These are phyloP conservation scores for Malacosoma neustria DNA, from an alignment of 2,888 invertebrate species.

Conservation along the genomic window DNA sequence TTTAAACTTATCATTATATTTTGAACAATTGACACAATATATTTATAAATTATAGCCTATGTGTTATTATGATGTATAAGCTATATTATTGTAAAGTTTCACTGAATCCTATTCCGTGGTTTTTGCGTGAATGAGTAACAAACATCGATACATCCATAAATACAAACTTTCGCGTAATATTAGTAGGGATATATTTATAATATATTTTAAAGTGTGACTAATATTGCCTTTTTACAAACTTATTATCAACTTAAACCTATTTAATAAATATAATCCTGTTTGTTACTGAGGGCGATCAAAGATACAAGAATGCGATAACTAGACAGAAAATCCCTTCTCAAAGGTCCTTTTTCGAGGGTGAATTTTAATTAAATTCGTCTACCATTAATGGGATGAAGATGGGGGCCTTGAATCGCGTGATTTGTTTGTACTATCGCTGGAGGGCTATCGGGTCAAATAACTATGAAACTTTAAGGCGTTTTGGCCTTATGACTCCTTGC, in stretches of 20 bases:
- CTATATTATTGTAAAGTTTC: too few species aligned
- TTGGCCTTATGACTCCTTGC: not conserved
- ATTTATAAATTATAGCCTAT: too few species aligned
- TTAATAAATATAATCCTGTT: slow-evolving; percentile 21
- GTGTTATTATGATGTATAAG: too few species aligned
- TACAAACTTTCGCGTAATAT: too few species aligned
- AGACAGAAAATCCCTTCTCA: slow-evolving; percentile 51
- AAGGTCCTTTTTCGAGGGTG: slow-evolving; percentile 39
- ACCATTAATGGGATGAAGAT: slow-evolving; percentile 63
- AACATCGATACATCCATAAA: too few species aligned
- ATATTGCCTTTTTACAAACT: slow-evolving; percentile 15
- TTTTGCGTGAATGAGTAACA: too few species aligned
- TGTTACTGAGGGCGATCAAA: slow-evolving; percentile 21
- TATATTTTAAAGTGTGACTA: not conserved
- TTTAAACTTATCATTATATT: too few species aligned
- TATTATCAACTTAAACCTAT: slow-evolving; percentile 23
- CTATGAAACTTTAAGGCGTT: slow-evolving; percentile 21
- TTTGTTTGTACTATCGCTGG: slow-evolving; percentile 60
- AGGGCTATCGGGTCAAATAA: slow-evolving; percentile 27
- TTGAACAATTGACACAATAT: too few species aligned
- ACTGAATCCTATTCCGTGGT: too few species aligned
- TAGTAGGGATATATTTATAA: too few species aligned
- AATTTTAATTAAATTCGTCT: slow-evolving; percentile 71
- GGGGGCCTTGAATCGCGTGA: slow-evolving; percentile 54
- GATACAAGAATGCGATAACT: slow-evolving; percentile 53